phyloP scores from a whole-genome alignment of 2,113 vertebrate species.

The Parus major region DNA sequence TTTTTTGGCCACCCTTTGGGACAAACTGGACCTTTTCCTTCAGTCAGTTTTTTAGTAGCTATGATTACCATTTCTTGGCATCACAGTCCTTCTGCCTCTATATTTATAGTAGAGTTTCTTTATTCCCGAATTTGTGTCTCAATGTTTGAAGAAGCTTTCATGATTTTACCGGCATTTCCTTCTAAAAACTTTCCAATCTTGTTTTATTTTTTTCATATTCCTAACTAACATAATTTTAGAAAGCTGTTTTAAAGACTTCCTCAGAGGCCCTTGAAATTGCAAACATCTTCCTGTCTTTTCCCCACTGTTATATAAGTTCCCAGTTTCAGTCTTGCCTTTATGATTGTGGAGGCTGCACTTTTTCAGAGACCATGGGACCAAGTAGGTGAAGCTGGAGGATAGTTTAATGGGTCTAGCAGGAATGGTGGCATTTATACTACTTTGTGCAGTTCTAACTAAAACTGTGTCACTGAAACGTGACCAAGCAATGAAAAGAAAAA shows the following conservation, averaged over 20 bases:
- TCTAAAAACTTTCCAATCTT: background rate
- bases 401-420: background rate
- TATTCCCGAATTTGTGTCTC: background rate
- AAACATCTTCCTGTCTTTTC: background rate
- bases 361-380: background rate
- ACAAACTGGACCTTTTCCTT: background rate
- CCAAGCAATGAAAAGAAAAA: background rate
- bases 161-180: background rate
- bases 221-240: background rate
- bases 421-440: background rate
- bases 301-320: background rate
- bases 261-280: background rate
- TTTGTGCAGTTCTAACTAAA: background rate
- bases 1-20: background rate
- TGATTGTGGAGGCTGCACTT: background rate
- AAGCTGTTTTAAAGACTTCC: background rate
- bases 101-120: background rate
- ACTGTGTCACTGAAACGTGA: background rate
- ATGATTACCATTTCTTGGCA: background rate
- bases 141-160: background rate
- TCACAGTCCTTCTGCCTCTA: background rate
- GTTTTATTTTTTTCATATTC: background rate
- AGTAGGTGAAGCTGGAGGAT: background rate
- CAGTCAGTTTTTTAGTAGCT: background rate
- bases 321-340: background rate